Evolutionary conservation across 1,140 invertebrate genomes (phyloP).

Genomic region (Copidosoma floridanum): DNA sequence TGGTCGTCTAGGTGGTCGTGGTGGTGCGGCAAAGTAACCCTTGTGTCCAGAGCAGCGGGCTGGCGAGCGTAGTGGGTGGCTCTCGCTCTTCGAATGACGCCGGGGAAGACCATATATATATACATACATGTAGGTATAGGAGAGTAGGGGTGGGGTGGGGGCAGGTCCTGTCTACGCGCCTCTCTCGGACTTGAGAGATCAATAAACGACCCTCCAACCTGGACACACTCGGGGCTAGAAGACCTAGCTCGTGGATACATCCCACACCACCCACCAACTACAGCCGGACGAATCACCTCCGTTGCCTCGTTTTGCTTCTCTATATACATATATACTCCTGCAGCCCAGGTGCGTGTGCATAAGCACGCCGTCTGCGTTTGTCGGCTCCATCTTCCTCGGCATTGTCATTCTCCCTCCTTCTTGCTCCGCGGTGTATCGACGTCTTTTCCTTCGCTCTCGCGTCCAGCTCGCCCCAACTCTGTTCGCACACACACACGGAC

Average conservation of each 20-base stretch:
- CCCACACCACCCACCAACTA: constrained; percentile 1
- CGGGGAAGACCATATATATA: neutral
- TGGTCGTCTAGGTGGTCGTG: too few relatives aligned
- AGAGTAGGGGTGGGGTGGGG: neutral
- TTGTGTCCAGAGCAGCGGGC: constrained; percentile 4
- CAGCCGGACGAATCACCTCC: too few relatives aligned
- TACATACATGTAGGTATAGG: too few relatives aligned
- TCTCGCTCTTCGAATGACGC: constrained; percentile 12
- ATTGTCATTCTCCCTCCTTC: neutral
- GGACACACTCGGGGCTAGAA: constrained; percentile 41
- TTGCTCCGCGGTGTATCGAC: neutral
- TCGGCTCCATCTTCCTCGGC: neutral
- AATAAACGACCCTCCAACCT: constrained; percentile 58
- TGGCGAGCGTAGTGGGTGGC: neutral
- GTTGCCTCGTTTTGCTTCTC: neutral
- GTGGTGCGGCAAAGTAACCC: constrained; percentile 8
- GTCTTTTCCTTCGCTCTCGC: too few relatives aligned
- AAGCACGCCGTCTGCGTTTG: constrained; percentile 11
- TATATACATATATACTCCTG: too few relatives aligned
- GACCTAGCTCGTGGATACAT: constrained; percentile 41
- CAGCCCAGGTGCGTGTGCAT: neutral
- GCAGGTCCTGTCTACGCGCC: constrained; percentile 49
- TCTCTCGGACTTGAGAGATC: constrained; percentile 57
- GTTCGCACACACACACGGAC: too few relatives aligned
- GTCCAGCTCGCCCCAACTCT: too few relatives aligned